Evolutionary conservation across 2,888 invertebrate genomes (phyloP), one percentile per base, ranked within the genome.

Genomic region (Helobdella robusta): DNA sequence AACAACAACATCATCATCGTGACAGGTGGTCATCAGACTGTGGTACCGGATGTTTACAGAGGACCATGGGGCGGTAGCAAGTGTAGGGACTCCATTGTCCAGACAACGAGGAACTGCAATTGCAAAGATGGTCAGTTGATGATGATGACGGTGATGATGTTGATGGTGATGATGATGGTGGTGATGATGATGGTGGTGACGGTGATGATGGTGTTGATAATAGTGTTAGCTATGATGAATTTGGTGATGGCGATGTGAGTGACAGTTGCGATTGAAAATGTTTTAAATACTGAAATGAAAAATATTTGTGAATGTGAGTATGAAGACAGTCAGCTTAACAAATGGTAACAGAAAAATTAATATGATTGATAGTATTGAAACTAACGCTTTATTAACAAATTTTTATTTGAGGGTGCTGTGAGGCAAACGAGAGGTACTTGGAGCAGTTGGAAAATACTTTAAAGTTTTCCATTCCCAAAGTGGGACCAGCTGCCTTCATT

Each of bases 41-140:
- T 89, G 85, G 87, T 91, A 79, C 90, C 97, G 2, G 94, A 98
- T 79, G 89, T 92, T 0, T 94, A 87, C 76, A 83, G 84, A 72
- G 97, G 97, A 0, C 81, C 87, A 6, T 97, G 91, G 89, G 93
- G 93, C 34, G 94, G 95, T 0, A 81, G 83, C 0, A 81, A 84
- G 54, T 95, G 95, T 76, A 83, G 95, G 35, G 94, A 97, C 77
- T 92, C 92, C 1, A 84, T 88, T 0, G 75, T 78, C 20, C 82
- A 83, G 73, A 78, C 78, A n/a, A n/a, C 28, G 8, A 18, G 64
- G 18, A 4, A 5, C 15, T 64, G 56, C 30, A 40, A 32, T 25
- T 40, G 56, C n/a, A 32, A 46, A 11, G 63, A 63, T 20, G 63
- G 52, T 60, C n/a, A 35, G 8, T n/a, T n/a, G n/a, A n/a, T n/a